phyloP scores from a whole-genome alignment of 2,797 vertebrate genomes.

The Leptoclinus maculatus region DNA sequence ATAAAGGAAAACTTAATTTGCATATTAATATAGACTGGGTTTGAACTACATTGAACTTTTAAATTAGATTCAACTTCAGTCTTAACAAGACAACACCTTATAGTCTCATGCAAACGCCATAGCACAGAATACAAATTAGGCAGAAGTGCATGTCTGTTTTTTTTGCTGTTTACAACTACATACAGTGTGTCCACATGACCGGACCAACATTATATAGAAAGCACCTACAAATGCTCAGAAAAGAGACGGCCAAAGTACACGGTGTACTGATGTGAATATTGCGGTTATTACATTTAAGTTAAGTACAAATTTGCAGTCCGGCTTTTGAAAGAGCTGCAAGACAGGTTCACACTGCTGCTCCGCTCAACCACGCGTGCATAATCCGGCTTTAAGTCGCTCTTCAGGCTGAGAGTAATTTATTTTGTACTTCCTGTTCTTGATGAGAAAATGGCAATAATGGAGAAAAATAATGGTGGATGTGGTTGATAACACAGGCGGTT shows the following conservation, averaged over 20 bases:
- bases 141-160: not conserved
- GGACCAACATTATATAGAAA: not conserved
- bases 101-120: not conserved
- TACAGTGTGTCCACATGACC: not conserved
- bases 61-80: conserved; percentile 2
- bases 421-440: conserved; percentile 62
- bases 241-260: not conserved
- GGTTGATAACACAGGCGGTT: conserved; percentile 40
- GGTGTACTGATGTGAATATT: not conserved
- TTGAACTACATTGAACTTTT: conserved; percentile 15
- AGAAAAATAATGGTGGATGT: conserved; percentile 44
- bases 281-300: conserved; percentile 32
- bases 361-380: conserved; percentile 66
- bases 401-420: conserved; percentile 60
- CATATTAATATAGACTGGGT: not conserved
- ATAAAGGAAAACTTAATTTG: not conserved
- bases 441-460: conserved; percentile 64
- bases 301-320: conserved; percentile 26
- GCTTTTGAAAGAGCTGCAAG: conserved; percentile 33
- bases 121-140: not conserved
- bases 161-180: not conserved
- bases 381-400: conserved; percentile 73
- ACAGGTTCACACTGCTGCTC: conserved; percentile 16
- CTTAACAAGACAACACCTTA: not conserved
- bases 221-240: not conserved